Conservation (phyloP, 1,140 invertebrate species). For the Bacillus rossius region DNA sequence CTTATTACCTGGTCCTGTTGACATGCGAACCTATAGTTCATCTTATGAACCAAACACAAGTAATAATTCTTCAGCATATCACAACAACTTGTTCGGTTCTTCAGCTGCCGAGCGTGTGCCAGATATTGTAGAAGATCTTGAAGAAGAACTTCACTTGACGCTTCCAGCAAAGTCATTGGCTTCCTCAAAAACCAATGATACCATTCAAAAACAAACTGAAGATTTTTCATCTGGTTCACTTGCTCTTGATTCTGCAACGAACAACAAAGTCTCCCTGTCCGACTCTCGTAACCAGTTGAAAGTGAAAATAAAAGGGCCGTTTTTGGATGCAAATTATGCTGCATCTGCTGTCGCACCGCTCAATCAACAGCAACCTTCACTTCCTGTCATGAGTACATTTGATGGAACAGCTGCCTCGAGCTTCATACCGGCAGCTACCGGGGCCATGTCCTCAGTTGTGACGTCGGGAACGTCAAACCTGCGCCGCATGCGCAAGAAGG, state of each 20-base stretch:
- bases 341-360: constrained; percentile 43
- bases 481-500: constrained; percentile 83
- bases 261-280: constrained; percentile 55
- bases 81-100: constrained; percentile 57
- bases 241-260: neutral
- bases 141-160: constrained; percentile 64
- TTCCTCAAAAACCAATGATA: neutral
- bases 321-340: constrained; percentile 68
- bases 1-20: constrained; percentile 73
- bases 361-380: constrained; percentile 47
- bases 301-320: constrained; percentile 87
- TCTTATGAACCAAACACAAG: constrained; percentile 27
- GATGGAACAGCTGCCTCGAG: constrained; percentile 24
- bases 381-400: constrained; percentile 21
- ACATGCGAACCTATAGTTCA: constrained; percentile 78
- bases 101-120: constrained; percentile 55
- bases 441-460: constrained; percentile 16
- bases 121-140: constrained; percentile 67
- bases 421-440: constrained; percentile 24
- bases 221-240: constrained; percentile 17
- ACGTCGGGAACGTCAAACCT: constrained; percentile 60
- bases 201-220: constrained; percentile 36
- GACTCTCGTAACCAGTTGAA: constrained; percentile 80
- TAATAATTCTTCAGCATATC: constrained; percentile 47
- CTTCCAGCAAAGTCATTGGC: constrained; percentile 45